Evolutionary conservation across 1,140 invertebrate genomes (phyloP).

Genomic region (Zeugodacus cucurbitae): DNA sequence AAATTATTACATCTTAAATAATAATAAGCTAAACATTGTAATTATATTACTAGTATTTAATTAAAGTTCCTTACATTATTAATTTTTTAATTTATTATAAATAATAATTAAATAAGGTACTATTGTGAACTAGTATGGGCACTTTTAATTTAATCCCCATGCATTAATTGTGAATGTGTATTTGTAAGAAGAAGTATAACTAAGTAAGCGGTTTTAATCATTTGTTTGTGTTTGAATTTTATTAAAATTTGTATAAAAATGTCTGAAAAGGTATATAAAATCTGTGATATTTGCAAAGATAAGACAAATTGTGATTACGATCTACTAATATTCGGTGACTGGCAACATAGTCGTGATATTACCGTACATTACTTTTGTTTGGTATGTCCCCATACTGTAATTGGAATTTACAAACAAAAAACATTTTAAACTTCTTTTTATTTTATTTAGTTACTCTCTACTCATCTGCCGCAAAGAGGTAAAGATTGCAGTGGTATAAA

Average conservation of each 20-base stretch:
- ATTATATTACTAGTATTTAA: too few relatives aligned
- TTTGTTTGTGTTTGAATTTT: background rate
- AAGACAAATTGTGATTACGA: constrained; percentile 36
- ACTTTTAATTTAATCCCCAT: too few relatives aligned
- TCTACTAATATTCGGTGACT: constrained; percentile 50
- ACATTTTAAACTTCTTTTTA: too few relatives aligned
- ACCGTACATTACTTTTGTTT: constrained; percentile 59
- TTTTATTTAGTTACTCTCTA: constrained; percentile 51
- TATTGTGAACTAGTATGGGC: too few relatives aligned
- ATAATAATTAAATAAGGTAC: too few relatives aligned
- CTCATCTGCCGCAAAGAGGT: constrained; percentile 53
- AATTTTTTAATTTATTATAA: too few relatives aligned
- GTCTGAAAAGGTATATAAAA: constrained; percentile 22
- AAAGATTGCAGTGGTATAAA: constrained; percentile 53
- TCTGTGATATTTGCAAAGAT: constrained; percentile 50
- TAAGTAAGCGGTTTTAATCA: background rate
- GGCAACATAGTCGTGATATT: constrained; percentile 49
- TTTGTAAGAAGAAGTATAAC: background rate
- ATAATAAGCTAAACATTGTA: too few relatives aligned
- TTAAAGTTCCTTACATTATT: too few relatives aligned
- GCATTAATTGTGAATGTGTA: background rate
- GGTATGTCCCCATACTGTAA: constrained; percentile 44
- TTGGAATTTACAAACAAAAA: too few relatives aligned
- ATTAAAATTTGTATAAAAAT: background rate
- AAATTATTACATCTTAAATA: too few relatives aligned